These are phyloP conservation scores for Xanthorhoe spadicearia DNA, from an alignment of 2,888 invertebrate genomes.

Conservation along the genomic window DNA sequence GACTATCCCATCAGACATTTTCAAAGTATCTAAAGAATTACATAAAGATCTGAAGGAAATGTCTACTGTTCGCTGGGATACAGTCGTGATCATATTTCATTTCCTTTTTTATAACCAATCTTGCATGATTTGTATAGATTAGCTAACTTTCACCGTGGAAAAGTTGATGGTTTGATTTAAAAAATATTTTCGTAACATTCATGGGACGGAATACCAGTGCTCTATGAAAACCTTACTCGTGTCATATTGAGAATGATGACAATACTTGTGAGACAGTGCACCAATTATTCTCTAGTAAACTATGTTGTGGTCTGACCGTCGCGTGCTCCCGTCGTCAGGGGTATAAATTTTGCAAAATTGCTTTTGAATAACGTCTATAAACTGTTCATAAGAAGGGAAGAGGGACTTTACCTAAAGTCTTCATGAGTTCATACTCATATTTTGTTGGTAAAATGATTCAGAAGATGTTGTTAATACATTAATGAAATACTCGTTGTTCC, in stretches of 20 bases:
- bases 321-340: slow-evolving; percentile 23
- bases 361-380: slow-evolving; percentile 35
- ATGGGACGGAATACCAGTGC: background rate
- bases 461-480: no score
- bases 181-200: no score
- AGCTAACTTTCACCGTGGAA: background rate
- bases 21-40: no score
- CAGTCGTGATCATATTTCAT: no score
- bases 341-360: slow-evolving; percentile 24
- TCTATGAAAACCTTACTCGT: background rate
- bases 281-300: slow-evolving; percentile 15
- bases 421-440: background rate
- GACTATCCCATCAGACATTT: no score
- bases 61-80: no score
- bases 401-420: slow-evolving; percentile 9
- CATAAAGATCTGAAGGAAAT: no score
- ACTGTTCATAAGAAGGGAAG: slow-evolving; percentile 28
- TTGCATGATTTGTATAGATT: background rate
- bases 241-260: background rate
- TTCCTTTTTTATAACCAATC: no score
- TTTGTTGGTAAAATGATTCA: no score
- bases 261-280: slow-evolving; percentile 5
- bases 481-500: no score
- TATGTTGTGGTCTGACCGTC: slow-evolving; percentile 18
- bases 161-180: no score